Evolutionary conservation across 2,113 vertebrate genomes (phyloP), one percentile per base, ranked within the genome.

Genomic region (Halcyon senegalensis): DNA sequence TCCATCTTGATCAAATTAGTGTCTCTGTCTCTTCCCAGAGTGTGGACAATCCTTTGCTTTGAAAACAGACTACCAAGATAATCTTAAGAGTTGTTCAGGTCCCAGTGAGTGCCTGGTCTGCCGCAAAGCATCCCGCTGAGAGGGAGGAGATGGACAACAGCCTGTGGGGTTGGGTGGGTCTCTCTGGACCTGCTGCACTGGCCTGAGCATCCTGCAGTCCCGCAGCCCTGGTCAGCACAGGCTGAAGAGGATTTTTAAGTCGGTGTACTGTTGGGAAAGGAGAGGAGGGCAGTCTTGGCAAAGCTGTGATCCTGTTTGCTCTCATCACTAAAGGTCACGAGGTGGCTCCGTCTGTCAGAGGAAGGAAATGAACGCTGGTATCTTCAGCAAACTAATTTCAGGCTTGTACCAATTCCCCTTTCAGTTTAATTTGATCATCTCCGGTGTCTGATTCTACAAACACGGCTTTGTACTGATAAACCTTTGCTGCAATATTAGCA

Each of bases 341-440:
- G 53, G 58, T 87, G 41, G 53, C 23, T 91, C 74, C 5, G 1
- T 76, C 27, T 91, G 80, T 82, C 77, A 87, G 50, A 46, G 28
- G 43, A 44, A 89, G 41, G 53, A 94, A 64, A 93, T 48, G 50
- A 94, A 59, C 1, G 2, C 85, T 81, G 58, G 15, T 56, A 27
- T 85, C 92, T 66, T 87, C 77, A 89, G 80, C 90, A 94, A 94
- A 95, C 77, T 77, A 60, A 89, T 96, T 87, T 72, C 74, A 82
- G 87, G 66, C 77, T 84, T 89, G 89, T 73, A 83, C 70, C 39
- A 48, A 76, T 82, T 91, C 87, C 53, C 33, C 51, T 85, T 94
- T 69, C 33, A 25, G 81, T 94, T 69, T 93, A 95, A 93, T 95
- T 93, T 82, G 89, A 91, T 97, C 62, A 66, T 94, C 84, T 89